phyloP scores from a whole-genome alignment of 2,113 vertebrate species.

The Pan paniscus region DNA sequence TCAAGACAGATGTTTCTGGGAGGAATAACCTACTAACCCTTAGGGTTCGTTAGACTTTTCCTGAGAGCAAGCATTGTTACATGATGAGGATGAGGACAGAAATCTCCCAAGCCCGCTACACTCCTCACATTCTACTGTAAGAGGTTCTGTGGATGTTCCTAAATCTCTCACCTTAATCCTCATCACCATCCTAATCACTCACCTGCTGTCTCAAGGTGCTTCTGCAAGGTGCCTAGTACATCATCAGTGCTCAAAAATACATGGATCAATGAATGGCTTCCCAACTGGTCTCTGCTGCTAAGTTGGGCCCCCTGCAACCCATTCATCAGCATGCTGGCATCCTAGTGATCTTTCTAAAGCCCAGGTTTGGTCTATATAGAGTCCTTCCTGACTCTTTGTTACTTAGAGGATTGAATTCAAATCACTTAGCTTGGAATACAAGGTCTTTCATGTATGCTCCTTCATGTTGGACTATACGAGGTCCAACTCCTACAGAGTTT shows the following conservation, averaged over 20 bases:
- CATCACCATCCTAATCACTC: neutral
- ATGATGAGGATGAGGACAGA: neutral
- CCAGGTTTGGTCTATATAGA: neutral
- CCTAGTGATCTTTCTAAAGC: neutral
- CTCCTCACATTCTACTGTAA: neutral
- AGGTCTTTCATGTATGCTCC: neutral
- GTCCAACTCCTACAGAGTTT: neutral
- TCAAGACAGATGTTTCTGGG: neutral
- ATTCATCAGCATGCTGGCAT: neutral
- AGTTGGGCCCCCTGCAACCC: neutral
- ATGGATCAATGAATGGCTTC: neutral
- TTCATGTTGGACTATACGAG: neutral
- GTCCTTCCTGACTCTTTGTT: neutral
- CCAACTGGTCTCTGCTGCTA: neutral
- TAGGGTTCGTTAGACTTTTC: neutral
- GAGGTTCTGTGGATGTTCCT: neutral
- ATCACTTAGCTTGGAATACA: neutral
- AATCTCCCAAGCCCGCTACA: neutral
- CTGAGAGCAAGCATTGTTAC: neutral
- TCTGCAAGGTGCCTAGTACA: neutral
- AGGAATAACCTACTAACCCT: neutral
- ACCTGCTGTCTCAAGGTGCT: neutral
- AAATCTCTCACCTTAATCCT: neutral
- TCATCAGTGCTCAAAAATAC: neutral
- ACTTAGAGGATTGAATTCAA: slow-evolving; percentile 1